Percentiles rank a stretch among this genome's conserved stretches.
phyloP scores from a whole-genome alignment of 2,797 vertebrate species.

The Acanthiza pusilla region DNA sequence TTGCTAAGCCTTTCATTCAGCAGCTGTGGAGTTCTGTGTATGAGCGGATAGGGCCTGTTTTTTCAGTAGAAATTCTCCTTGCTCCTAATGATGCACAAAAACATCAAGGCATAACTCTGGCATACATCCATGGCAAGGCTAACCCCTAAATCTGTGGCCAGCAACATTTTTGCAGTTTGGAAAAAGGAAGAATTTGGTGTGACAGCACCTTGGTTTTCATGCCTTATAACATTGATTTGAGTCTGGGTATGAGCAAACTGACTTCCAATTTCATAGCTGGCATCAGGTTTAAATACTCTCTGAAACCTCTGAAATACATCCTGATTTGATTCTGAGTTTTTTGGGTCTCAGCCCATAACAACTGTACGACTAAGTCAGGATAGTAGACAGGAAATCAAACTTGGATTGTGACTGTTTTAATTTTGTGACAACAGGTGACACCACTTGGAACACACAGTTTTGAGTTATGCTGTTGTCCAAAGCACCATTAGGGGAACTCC shows the following conservation, averaged over 20 bases:
- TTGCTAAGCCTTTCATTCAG: neutral
- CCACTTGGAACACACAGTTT: neutral
- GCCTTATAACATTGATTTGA: neutral
- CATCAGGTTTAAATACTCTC: neutral
- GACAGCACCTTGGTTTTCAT: neutral
- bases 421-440: neutral
- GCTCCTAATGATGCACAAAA: neutral
- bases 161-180: neutral
- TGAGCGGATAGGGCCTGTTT: neutral
- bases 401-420: neutral
- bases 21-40: neutral
- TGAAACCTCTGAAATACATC: neutral
- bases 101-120: neutral
- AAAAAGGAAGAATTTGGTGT: neutral
- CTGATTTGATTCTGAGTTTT: neutral
- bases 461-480: neutral
- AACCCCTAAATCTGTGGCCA: neutral
- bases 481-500: neutral
- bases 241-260: neutral
- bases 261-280: neutral
- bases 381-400: neutral
- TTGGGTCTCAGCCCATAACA: neutral
- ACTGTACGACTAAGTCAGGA: neutral
- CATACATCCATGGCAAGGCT: neutral
- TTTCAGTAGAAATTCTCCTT: neutral